A percentile compares a stretch with the other conserved stretches of the same genome.
Evolutionary conservation across 2,113 vertebrate genomes (phyloP).

Genomic region (Genyomyrus donnyi): DNA sequence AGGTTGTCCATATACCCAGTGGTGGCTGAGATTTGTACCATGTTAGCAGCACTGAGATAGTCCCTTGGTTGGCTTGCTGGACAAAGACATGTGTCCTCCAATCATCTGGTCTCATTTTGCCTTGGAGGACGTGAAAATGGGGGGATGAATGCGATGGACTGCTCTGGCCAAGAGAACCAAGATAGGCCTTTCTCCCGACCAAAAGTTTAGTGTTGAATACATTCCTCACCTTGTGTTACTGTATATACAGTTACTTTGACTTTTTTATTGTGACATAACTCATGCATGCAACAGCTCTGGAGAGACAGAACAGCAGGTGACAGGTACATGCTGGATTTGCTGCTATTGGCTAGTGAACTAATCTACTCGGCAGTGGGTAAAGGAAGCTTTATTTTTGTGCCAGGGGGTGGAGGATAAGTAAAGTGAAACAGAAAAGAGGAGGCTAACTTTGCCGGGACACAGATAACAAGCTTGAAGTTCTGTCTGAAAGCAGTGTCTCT

Average conservation of each 20-base stretch:
- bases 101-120: neutral
- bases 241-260: neutral
- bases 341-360: neutral
- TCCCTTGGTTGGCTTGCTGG: neutral
- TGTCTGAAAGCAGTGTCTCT: neutral
- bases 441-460: neutral
- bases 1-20: neutral
- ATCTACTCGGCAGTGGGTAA: too few relatives aligned
- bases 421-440: neutral
- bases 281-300: neutral
- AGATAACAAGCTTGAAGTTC: neutral
- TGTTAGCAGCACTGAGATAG: slow-evolving; percentile 38
- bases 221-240: neutral
- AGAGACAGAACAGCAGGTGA: neutral
- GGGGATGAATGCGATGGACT: neutral
- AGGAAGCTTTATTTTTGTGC: too few relatives aligned
- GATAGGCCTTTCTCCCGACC: neutral
- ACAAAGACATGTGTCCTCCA: neutral
- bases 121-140: neutral
- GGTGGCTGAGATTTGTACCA: slow-evolving; percentile 35
- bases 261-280: neutral
- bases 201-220: neutral
- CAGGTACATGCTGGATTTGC: neutral
- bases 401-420: neutral
- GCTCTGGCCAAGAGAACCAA: neutral